Evolutionary conservation across 2,797 vertebrate genomes (phyloP), one percentile per base, ranked within the genome.

Genomic region (Cercopithecus petaurista): DNA sequence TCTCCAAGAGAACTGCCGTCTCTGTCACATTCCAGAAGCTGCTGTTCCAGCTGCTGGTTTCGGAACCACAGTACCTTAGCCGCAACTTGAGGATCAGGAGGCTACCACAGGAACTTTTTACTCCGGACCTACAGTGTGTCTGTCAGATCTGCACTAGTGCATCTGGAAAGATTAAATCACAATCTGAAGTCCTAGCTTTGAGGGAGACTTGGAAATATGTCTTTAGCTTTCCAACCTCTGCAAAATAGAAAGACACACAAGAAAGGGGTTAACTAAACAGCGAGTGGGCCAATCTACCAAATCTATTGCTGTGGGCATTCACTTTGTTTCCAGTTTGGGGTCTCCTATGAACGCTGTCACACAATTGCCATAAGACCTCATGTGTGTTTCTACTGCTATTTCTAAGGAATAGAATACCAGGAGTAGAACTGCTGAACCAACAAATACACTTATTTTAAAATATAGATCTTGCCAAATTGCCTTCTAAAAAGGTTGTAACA

Each of bases 191-290:
- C 7, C 59, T 86, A 57, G 14, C 46, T 75, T 95, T 36, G 33
- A 80, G 28, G 61, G 33, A 79, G 46, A 87, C 70, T 90, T 10
- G 19, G 33, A 88, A 93, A 64, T 76, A 30, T 5, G 43, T 84
- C 30, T 83, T 86, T 64, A 88, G 46, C n/a, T 93, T 90, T 43
- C 19, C 70, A 95, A 76, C 41, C 72, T 93, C 86, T 95, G 39
- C 39, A 87, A 55, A 79, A 82, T 50, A 85, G 13, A 43, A 75
- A 75, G 57, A 87, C 46, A 77, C 79, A 85, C 41, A 61, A 82
- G 41, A 92, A 93, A 79, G 50, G 11, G 3, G 12, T 61, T 64
- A 89, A 72, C 36, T 52, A 17, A 75, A 95, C 14, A 43, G 77
- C 41, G 8, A 93, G 9, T 82, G 13, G 43, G 90, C 13, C 22